Evolutionary conservation across 2,113 vertebrate genomes (phyloP).

Genomic region (Coptodon bakossiorum): DNA sequence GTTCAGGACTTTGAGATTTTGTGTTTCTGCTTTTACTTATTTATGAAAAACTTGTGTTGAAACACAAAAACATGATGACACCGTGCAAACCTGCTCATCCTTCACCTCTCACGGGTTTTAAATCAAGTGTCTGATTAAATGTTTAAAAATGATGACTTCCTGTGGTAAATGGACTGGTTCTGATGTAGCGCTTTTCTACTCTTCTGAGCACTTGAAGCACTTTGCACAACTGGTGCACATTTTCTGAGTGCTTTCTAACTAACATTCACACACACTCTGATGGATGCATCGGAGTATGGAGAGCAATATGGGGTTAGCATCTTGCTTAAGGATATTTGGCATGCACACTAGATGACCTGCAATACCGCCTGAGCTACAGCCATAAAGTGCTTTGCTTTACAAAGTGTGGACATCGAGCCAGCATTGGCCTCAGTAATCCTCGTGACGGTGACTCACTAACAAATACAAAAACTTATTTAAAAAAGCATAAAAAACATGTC

Average conservation of each 20-base stretch:
- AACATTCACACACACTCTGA: background rate
- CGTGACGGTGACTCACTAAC: fast-evolving
- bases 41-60: background rate
- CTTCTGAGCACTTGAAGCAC: background rate
- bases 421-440: background rate
- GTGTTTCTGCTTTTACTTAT: background rate
- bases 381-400: background rate
- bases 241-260: background rate
- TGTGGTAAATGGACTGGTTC: background rate
- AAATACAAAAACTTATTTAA: background rate
- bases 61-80: background rate
- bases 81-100: background rate
- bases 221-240: background rate
- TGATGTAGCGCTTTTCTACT: background rate
- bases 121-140: background rate
- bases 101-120: background rate
- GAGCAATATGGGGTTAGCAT: background rate
- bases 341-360: background rate
- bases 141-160: background rate
- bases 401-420: background rate
- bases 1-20: background rate
- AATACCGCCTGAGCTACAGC: background rate
- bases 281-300: background rate
- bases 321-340: background rate
- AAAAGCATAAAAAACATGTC: background rate